phyloP scores from a whole-genome alignment of 2,888 invertebrate species.

The Atrina japonica region DNA sequence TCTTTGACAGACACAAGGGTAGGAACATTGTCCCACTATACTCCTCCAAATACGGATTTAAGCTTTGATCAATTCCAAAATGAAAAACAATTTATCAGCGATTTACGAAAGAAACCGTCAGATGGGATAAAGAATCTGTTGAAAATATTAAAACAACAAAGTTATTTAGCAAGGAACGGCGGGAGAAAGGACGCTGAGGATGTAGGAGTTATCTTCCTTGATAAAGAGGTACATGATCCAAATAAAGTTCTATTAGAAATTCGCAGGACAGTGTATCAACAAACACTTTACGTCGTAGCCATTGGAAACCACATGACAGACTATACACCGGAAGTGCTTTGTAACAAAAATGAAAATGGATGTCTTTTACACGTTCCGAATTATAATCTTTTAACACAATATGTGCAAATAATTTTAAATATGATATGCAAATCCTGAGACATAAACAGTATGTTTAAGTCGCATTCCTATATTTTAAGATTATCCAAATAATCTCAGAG shows the following conservation, averaged over 20 bases:
- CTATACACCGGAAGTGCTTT: constrained; percentile 4
- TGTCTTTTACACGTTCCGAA: constrained; percentile 16
- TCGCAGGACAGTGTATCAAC: not conserved
- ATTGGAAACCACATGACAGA: constrained; percentile 8
- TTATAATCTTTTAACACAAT: constrained; percentile 8
- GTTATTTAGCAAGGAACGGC: not conserved
- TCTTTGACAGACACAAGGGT: constrained; percentile 13
- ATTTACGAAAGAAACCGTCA: not conserved
- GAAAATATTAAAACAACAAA: not conserved
- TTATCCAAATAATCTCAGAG: too few relatives aligned
- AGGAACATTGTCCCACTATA: constrained; percentile 13
- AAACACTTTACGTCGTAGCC: constrained; percentile 5
- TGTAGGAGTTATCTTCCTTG: constrained; percentile 23
- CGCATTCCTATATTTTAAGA: too few relatives aligned
- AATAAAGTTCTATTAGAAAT: not conserved
- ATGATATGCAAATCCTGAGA: constrained; percentile 18
- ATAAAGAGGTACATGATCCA: constrained; percentile 15
- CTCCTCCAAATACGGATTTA: not conserved
- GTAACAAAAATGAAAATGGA: constrained; percentile 5
- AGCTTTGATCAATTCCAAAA: constrained; percentile 2
- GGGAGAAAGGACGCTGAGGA: constrained; percentile 4
- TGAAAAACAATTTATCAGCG: not conserved
- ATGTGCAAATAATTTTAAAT: constrained; percentile 7
- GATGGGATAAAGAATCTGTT: constrained; percentile 8
- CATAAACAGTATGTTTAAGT: too few relatives aligned